A percentile compares a stretch with the other conserved stretches of the same genome.
Evolutionary conservation across 2,888 invertebrate genomes (phyloP).

Genomic region (Reticulitermes lucifugus): DNA sequence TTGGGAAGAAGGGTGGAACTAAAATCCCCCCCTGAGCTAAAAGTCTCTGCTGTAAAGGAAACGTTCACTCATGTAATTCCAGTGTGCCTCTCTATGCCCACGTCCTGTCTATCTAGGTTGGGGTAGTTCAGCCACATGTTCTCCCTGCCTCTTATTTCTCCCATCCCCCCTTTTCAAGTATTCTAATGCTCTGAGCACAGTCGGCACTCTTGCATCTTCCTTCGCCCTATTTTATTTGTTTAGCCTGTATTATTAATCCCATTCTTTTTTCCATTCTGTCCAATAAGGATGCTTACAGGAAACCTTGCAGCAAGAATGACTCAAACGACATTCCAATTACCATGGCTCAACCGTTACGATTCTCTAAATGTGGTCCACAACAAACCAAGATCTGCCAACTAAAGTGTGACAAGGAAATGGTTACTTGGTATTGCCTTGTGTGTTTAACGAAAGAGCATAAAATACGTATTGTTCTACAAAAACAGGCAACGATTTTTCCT

Average conservation of each 20-base stretch:
- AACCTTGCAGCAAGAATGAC: conserved; percentile 10
- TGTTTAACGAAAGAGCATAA: no score
- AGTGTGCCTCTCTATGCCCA: background rate
- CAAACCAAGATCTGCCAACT: no score
- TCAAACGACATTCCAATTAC: background rate
- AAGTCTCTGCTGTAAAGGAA: conserved; percentile 17
- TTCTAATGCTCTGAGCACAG: conserved; percentile 4
- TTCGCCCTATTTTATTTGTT: conserved; percentile 11
- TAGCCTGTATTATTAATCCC: conserved; percentile 35
- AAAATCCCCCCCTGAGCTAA: background rate
- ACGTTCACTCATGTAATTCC: background rate
- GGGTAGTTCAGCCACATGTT: conserved; percentile 4
- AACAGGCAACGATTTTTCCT: no score
- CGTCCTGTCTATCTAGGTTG: background rate
- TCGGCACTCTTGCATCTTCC: conserved; percentile 33
- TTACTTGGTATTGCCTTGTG: no score
- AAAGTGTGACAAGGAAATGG: no score
- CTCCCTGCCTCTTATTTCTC: background rate
- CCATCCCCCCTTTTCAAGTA: background rate
- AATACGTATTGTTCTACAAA: no score
- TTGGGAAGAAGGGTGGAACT: conserved; percentile 2
- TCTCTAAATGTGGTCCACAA: background rate
- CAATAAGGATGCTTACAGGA: conserved; percentile 15
- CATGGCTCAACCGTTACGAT: background rate
- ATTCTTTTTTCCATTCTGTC: conserved; percentile 27